Evolutionary conservation across 2,888 invertebrate genomes (phyloP).

Genomic region (Drosophila fungiperda): DNA sequence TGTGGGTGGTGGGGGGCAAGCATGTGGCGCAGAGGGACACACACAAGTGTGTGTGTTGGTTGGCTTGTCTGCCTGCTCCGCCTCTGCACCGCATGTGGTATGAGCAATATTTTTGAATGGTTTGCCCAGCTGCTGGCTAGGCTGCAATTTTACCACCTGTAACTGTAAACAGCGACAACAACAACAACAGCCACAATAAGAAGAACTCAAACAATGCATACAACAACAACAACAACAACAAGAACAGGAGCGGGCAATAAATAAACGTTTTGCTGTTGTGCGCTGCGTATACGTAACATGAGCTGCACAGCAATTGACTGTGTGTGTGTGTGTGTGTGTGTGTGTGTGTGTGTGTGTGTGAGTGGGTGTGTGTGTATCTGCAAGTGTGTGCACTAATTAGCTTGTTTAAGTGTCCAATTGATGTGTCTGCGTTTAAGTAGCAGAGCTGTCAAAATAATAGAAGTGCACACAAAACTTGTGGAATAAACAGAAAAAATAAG

Average conservation of each 20-base stretch:
- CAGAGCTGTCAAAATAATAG: not conserved
- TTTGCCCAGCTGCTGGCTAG: constrained; percentile 17
- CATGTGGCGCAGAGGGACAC: not conserved
- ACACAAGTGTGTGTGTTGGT: not conserved
- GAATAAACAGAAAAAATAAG: constrained; percentile 12
- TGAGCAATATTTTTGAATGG: constrained; percentile 60
- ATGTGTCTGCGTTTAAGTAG: not conserved
- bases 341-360: constrained; percentile 1
- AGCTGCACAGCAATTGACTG: constrained; percentile 1
- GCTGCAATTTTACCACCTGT: constrained; percentile 60
- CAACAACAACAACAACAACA: constrained; percentile 9
- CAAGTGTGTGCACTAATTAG: constrained; percentile 51
- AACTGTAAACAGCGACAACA: constrained; percentile 39
- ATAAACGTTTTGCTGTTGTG: constrained; percentile 34
- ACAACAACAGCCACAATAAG: not conserved
- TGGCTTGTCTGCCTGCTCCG: not conserved
- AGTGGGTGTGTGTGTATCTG: constrained; percentile 7
- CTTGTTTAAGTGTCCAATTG: constrained; percentile 41
- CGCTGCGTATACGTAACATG: constrained; percentile 64
- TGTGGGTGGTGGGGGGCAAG: not conserved
- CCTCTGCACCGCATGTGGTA: constrained; percentile 51
- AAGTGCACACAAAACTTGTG: not conserved
- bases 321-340: not conserved
- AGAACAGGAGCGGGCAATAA: constrained; percentile 5
- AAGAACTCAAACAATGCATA: constrained; percentile 1